Base-by-base conservation (phyloP, 2,113 vertebrate genomes). In the Isurus oxyrinchus region DNA sequence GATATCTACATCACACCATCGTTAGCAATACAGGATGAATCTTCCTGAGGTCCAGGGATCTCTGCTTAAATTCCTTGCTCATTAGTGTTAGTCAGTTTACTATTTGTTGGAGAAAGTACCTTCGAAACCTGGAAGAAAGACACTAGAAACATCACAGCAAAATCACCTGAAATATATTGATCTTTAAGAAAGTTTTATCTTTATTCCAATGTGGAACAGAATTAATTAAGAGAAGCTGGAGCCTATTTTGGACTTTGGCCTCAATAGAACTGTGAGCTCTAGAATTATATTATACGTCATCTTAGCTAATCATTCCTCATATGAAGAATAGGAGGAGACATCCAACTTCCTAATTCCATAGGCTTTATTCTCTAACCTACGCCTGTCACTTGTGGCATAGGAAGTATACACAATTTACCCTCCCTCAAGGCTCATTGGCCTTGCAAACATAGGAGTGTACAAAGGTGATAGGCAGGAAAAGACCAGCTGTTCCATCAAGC, bases 31-130 rank as follows among this genome's bases (percentile, higher is more conserved):
- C 14, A 61, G 57, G 90, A 63, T 6, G 16, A 63, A 40, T 94
- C 35, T 93, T 93, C 59, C 59, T 16, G 16, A 40, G 57, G 16
- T 93, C 90, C 35, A 16, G n/a, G 19, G 57, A 63, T 31, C 19
- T 66, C 90, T 94, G 59, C 90, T 94, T 66, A 94, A 94, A 94
- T 59, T 44, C 63, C 63, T 66, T 21, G 2, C 90, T 94, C 59
- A 94, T 94, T 94, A 94, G 61, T 40, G 59, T 63, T 63, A 63
- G 90, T 61, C 57, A 94, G n/a, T 63, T 59, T 91, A 35, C 55
- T 59, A 35, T 35, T 90, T 66, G 59, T n/a, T 40, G 59, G 88
- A 40, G n/a, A 63, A 59, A 91, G 31, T 91, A 3, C 7, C 19
- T 40, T 40, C 55, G 2, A 63, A 63, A 23, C n/a, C n/a, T 23